Evolutionary conservation across 2,888 invertebrate species (phyloP).

Genomic region (Melanostoma scalare): DNA sequence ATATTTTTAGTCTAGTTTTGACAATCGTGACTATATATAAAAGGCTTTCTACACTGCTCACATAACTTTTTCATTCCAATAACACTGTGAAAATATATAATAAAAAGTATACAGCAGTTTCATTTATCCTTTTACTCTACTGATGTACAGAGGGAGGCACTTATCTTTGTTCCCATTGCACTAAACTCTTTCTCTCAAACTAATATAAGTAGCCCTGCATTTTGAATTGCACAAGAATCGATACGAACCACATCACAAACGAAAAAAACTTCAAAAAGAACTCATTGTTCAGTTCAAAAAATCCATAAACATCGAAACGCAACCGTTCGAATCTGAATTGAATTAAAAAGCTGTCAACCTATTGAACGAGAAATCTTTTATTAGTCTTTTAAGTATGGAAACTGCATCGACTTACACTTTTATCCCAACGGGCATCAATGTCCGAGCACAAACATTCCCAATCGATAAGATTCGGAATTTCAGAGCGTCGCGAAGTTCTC

Average conservation of each 20-base stretch:
- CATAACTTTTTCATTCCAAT: too few species aligned
- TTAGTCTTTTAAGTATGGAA: background rate
- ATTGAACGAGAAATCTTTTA: background rate
- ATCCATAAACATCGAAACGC: constrained; percentile 25
- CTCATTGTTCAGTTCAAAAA: constrained; percentile 37
- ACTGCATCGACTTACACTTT: background rate
- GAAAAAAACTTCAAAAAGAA: background rate
- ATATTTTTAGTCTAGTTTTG: too few species aligned
- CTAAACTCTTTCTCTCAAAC: too few species aligned
- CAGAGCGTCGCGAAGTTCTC: background rate
- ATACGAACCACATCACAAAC: background rate
- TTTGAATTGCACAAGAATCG: constrained; percentile 8
- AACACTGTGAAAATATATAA: too few species aligned
- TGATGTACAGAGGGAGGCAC: too few species aligned
- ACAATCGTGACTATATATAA: too few species aligned
- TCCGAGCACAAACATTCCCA: background rate
- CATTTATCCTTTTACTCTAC: too few species aligned
- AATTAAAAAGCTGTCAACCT: constrained; percentile 40
- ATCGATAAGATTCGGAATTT: background rate
- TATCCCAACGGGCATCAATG: constrained; percentile 11
- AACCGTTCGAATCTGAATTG: constrained; percentile 19
- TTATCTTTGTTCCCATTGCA: too few species aligned
- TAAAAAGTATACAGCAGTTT: too few species aligned
- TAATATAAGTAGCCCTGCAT: constrained; percentile 9
- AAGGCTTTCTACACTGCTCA: too few species aligned